Percentiles rank a stretch among this genome's conserved stretches.
Evolutionary conservation across 1,140 invertebrate species (phyloP).

Genomic region (Manduca sexta): DNA sequence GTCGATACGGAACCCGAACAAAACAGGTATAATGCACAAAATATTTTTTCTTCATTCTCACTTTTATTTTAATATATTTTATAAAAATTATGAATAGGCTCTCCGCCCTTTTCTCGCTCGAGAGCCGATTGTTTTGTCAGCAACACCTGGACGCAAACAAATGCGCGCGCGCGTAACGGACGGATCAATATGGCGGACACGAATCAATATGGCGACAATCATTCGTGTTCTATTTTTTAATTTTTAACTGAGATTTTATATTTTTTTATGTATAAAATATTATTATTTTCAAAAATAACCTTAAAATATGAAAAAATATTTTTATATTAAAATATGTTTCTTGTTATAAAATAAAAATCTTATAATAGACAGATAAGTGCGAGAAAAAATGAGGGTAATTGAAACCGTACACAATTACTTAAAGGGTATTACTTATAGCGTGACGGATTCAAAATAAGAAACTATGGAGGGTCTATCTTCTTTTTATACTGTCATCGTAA

Average conservation of each 20-base stretch:
- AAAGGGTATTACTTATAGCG: too few relatives aligned
- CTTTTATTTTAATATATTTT: conserved; percentile 57
- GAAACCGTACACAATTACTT: too few relatives aligned
- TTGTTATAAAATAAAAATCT: too few relatives aligned
- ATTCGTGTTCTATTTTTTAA: not conserved
- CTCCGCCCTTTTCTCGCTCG: conserved; percentile 52
- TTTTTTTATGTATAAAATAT: too few relatives aligned
- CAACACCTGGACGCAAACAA: conserved; percentile 68
- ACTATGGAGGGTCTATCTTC: not conserved
- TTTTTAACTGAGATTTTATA: not conserved
- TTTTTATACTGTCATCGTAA: not conserved
- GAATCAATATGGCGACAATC: not conserved
- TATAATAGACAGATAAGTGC: too few relatives aligned
- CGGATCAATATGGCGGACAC: conserved; percentile 38
- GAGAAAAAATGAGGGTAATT: too few relatives aligned
- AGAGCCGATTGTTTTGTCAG: conserved; percentile 68
- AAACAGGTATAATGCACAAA: not conserved
- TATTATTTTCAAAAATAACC: too few relatives aligned
- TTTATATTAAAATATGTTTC: too few relatives aligned
- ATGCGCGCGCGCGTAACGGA: conserved; percentile 44
- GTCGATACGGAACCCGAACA: too few relatives aligned
- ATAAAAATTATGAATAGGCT: conserved; percentile 60
- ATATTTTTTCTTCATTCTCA: conserved; percentile 38
- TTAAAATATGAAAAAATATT: too few relatives aligned
- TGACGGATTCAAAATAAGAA: too few relatives aligned